Conservation (phyloP, 2,113 vertebrate genomes). For the Aptenodytes forsteri region DNA sequence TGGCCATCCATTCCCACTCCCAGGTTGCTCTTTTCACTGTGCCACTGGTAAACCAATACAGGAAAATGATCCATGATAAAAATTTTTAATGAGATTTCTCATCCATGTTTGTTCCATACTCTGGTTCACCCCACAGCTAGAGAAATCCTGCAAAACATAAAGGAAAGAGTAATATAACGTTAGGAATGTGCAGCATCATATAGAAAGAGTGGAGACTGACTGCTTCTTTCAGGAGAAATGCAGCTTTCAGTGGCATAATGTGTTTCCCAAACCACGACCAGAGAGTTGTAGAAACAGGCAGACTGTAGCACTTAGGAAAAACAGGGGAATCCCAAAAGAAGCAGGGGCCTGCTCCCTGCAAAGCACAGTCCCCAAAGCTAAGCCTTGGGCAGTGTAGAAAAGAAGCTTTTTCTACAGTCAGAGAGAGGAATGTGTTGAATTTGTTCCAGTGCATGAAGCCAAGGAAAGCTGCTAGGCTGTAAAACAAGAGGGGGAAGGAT, state of each 20-base stretch:
- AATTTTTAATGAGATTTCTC: neutral
- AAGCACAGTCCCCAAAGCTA: neutral
- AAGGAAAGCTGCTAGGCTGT: neutral
- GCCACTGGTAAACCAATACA: neutral
- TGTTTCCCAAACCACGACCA: neutral
- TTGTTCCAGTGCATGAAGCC: neutral
- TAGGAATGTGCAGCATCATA: accelerated
- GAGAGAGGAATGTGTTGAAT: neutral
- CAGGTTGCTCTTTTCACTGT: neutral
- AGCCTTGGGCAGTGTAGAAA: neutral
- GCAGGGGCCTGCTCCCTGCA: neutral
- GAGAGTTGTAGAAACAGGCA: neutral
- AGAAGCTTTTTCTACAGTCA: neutral
- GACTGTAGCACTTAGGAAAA: neutral
- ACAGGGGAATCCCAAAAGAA: neutral
- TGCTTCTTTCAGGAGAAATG: neutral
- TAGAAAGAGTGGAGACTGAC: neutral
- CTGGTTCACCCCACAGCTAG: neutral
- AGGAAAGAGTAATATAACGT: neutral
- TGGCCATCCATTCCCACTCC: neutral
- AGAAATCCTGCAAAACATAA: neutral
- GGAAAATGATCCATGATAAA: neutral
- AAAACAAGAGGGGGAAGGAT: neutral
- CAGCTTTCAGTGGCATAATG: neutral
- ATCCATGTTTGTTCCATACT: neutral